Conservation (phyloP, 2,888 invertebrate species). For the Sarcophaga caerulescens region DNA sequence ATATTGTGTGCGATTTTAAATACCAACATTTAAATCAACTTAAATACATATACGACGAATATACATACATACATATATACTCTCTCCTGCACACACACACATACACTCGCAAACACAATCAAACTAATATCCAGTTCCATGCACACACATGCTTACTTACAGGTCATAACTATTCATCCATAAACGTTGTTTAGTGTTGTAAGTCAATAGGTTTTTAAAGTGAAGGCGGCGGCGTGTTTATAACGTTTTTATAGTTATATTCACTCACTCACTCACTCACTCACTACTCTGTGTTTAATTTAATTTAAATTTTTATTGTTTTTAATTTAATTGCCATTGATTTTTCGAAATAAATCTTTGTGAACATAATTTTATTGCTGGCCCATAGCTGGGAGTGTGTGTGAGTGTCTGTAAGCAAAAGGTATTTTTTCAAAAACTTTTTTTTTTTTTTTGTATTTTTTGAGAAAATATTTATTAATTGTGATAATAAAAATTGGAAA, state of each 20-base stretch:
- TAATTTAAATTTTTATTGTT: too few relatives aligned
- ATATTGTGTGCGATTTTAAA: conserved; percentile 22
- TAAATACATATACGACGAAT: not conserved
- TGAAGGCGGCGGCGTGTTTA: not conserved
- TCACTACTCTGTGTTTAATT: too few relatives aligned
- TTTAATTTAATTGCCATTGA: not conserved
- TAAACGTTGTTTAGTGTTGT: not conserved
- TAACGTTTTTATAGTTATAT: not conserved
- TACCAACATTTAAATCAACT: conserved; percentile 17
- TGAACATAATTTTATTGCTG: not conserved
- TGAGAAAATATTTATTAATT: not conserved
- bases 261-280: too few relatives aligned
- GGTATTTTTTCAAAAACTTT: not conserved
- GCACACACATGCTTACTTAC: too few relatives aligned
- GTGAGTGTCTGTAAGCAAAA: not conserved
- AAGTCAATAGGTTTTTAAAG: not conserved
- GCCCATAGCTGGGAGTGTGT: too few relatives aligned
- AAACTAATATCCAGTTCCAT: too few relatives aligned
- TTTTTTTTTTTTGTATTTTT: not conserved
- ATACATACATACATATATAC: too few relatives aligned
- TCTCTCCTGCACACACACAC: too few relatives aligned
- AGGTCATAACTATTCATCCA: not conserved
- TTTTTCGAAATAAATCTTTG: not conserved
- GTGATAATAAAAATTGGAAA: not conserved
- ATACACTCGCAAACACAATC: too few relatives aligned